These are phyloP conservation scores for Aphrocallistes beatrix DNA, from an alignment of 37 sponge, comb jelly and placozoan genomes.

Conservation along the genomic window DNA sequence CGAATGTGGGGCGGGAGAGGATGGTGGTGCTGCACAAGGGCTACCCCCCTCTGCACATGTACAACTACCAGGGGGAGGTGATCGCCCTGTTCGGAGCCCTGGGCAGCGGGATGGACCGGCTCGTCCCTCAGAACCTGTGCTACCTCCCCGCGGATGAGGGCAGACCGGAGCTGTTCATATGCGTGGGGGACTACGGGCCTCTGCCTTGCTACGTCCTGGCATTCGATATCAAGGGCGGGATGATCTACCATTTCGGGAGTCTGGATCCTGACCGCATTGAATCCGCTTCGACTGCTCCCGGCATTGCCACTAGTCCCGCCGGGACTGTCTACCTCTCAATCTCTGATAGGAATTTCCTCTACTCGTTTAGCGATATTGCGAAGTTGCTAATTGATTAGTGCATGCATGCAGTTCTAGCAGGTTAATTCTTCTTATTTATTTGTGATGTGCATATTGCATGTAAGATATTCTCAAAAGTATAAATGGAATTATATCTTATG, in stretches of 20 bases:
- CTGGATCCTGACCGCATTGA: not conserved
- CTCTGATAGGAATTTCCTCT: not conserved
- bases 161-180: not conserved
- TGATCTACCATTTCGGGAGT: not conserved
- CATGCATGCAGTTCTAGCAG: no score
- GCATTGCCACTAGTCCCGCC: not conserved
- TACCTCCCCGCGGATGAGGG: not conserved
- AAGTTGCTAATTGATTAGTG: no score
- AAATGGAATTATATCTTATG: no score
- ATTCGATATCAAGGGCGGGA: not conserved
- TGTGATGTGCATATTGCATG: no score
- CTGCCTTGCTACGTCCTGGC: not conserved
- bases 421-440: no score
- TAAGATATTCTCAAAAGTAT: no score
- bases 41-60: not conserved
- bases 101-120: not conserved
- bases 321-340: not conserved
- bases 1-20: not conserved
- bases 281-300: not conserved
- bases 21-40: not conserved
- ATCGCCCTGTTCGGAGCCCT: not conserved
- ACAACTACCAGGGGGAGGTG: not conserved
- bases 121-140: not conserved
- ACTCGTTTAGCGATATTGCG: no score
- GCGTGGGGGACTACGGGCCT: conserved; percentile 3